These are phyloP conservation scores for Sebastes variabilis DNA, from an alignment of 2,797 vertebrate species.

Conservation along the genomic window DNA sequence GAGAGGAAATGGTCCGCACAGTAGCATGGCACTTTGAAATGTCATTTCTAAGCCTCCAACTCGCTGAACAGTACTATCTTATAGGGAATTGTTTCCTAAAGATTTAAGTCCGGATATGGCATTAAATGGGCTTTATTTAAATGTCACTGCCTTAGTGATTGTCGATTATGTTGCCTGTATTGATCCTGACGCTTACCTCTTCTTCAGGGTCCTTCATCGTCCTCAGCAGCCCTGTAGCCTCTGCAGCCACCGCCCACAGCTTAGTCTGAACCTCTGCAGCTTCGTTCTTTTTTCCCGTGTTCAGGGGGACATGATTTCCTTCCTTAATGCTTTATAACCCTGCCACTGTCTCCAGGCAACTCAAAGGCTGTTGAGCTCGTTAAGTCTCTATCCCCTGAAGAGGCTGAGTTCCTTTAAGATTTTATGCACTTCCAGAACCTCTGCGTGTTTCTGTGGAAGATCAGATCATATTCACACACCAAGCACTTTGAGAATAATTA, in stretches of 20 bases:
- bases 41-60: slow-evolving; percentile 44
- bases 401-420: slow-evolving; percentile 70
- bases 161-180: slow-evolving; percentile 54
- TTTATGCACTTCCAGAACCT: slow-evolving; percentile 66
- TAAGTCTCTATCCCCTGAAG: slow-evolving; percentile 76
- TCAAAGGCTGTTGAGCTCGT: slow-evolving; percentile 79
- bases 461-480: slow-evolving; percentile 62
- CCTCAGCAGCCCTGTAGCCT: slow-evolving; percentile 34
- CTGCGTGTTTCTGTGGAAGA: slow-evolving; percentile 57
- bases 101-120: slow-evolving; percentile 43
- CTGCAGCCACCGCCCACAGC: slow-evolving; percentile 49
- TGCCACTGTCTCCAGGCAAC: slow-evolving; percentile 79
- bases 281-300: slow-evolving; percentile 46
- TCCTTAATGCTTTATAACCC: slow-evolving; percentile 78
- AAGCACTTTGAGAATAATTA: slow-evolving; percentile 71
- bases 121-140: slow-evolving; percentile 71
- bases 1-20: slow-evolving; percentile 46
- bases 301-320: slow-evolving; percentile 70
- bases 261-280: slow-evolving; percentile 56
- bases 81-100: slow-evolving; percentile 45
- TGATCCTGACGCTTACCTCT: slow-evolving; percentile 57
- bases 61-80: slow-evolving; percentile 29
- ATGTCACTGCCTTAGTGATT: slow-evolving; percentile 68
- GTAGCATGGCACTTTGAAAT: slow-evolving; percentile 51
- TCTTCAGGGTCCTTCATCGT: slow-evolving; percentile 35